phyloP scores from a whole-genome alignment of 2,797 vertebrate genomes.

The Scyliorhinus canicula region DNA sequence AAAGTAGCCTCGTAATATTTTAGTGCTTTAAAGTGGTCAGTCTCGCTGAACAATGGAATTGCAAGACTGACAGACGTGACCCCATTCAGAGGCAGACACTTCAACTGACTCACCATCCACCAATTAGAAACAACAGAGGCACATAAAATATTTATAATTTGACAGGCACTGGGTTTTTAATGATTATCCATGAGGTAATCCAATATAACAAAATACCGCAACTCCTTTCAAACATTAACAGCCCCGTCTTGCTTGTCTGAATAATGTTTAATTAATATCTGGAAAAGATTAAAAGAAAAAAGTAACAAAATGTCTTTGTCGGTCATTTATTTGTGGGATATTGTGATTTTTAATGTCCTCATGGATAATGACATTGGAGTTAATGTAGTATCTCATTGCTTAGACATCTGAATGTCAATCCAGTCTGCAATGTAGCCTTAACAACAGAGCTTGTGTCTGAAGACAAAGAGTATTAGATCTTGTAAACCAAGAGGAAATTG shows the following conservation, averaged over 20 bases:
- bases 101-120: not conserved
- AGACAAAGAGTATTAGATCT: constrained; percentile 23
- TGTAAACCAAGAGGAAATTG: constrained; percentile 11
- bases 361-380: not conserved
- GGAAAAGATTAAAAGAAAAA: constrained; percentile 30
- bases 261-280: constrained; percentile 31
- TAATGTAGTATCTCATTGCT: constrained; percentile 12
- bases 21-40: not conserved
- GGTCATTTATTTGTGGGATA: not conserved
- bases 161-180: not conserved
- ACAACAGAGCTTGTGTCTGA: not conserved
- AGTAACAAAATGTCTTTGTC: constrained; percentile 9
- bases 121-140: not conserved
- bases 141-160: constrained; percentile 27
- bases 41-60: not conserved
- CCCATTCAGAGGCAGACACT: not conserved
- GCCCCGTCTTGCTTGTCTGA: not conserved
- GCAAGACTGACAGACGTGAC: not conserved
- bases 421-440: constrained; percentile 11
- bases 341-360: not conserved
- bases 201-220: constrained; percentile 18
- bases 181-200: constrained; percentile 33
- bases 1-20: not conserved
- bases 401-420: constrained; percentile 21
- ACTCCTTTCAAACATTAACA: constrained; percentile 26